These are phyloP conservation scores for Idaea straminata DNA, from an alignment of 2,888 invertebrate species.

Conservation along the genomic window DNA sequence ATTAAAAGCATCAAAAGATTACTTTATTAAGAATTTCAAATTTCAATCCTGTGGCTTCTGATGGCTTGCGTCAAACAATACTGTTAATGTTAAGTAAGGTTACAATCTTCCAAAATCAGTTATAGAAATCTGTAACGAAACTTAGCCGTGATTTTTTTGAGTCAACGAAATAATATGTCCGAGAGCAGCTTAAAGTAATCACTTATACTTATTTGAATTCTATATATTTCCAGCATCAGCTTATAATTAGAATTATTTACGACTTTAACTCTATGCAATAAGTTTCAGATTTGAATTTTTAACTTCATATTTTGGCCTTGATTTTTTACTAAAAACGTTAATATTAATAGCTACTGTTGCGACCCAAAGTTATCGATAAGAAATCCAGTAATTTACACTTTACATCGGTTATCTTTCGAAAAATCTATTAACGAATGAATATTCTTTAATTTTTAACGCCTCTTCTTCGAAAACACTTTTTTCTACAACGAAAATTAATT, in stretches of 20 bases:
- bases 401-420: conserved; percentile 24
- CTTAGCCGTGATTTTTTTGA: no score
- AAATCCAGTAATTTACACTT: conserved; percentile 3
- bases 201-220: no score
- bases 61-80: no score
- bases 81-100: no score
- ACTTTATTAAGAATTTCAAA: no score
- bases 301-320: background rate
- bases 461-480: background rate
- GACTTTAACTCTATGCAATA: background rate
- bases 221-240: background rate
- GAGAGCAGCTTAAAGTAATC: no score
- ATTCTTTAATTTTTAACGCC: background rate
- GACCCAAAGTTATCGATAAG: background rate
- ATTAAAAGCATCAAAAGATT: no score
- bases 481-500: background rate
- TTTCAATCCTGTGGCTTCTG: no score
- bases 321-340: background rate
- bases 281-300: background rate
- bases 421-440: conserved; percentile 31
- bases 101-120: no score
- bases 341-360: background rate
- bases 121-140: no score
- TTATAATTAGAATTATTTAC: background rate
- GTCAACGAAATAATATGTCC: no score